Evolutionary conservation across 2,888 invertebrate species (phyloP).

Genomic region (Caenorhabditis sp.): DNA sequence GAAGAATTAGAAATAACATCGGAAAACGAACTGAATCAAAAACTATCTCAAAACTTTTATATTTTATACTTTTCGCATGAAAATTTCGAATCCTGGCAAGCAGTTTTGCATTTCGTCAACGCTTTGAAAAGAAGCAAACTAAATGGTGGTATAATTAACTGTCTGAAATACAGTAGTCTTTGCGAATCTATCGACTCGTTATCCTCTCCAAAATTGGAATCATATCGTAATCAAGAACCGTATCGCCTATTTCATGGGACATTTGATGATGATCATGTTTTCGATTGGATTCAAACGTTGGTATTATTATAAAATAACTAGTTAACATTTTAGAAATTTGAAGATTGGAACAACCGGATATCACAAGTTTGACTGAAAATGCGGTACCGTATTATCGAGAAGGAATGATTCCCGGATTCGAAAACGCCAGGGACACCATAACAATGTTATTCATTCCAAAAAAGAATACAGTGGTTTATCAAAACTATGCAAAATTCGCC

Average conservation of each 20-base stretch:
- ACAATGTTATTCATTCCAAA: conserved; percentile 38
- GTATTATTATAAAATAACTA: neutral
- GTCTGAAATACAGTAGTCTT: conserved; percentile 9
- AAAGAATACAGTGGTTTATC: conserved; percentile 33
- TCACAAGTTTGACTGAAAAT: conserved; percentile 28
- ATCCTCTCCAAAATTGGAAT: neutral
- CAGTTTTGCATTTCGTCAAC: conserved; percentile 14
- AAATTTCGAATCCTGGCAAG: conserved; percentile 25
- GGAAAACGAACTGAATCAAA: neutral
- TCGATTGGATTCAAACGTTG: conserved; percentile 34
- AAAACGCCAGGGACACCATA: conserved; percentile 27
- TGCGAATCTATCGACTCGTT: neutral
- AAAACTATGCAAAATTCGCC: conserved; percentile 40
- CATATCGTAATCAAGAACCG: conserved; percentile 3
- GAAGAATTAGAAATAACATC: neutral
- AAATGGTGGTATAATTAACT: conserved; percentile 18
- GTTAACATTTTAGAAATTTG: too few species aligned
- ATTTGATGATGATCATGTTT: conserved; percentile 11
- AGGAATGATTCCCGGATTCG: conserved; percentile 40
- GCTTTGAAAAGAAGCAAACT: conserved; percentile 7
- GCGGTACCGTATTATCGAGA: conserved; percentile 33
- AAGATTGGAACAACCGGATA: conserved; percentile 29
- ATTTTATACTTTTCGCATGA: conserved; percentile 6
- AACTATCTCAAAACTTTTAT: neutral
- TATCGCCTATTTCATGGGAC: conserved; percentile 9